Evolutionary conservation across 2,888 invertebrate genomes (phyloP).

Genomic region (Drosophila ezoana): DNA sequence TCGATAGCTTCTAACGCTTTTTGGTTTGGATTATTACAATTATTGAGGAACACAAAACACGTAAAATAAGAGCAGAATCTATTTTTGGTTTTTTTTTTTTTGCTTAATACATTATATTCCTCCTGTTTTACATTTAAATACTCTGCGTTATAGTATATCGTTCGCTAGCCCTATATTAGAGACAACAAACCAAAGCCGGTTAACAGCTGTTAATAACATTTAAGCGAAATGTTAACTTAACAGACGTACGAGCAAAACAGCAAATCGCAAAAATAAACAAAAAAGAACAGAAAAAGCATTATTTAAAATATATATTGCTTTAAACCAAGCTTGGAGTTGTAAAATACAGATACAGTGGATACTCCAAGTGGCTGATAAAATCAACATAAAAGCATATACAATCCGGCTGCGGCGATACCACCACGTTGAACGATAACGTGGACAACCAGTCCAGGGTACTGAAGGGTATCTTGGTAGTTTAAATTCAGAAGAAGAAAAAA

Average conservation of each 20-base stretch:
- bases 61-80: background rate
- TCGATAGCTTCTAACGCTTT: background rate
- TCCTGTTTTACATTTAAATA: background rate
- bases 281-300: conserved; percentile 1
- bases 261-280: conserved; percentile 31
- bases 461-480: conserved; percentile 4
- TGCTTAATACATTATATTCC: too few relatives aligned
- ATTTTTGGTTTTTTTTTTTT: too few relatives aligned
- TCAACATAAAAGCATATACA: background rate
- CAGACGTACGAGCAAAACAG: conserved; percentile 11
- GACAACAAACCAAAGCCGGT: background rate
- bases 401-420: background rate
- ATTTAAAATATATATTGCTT: background rate
- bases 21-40: background rate
- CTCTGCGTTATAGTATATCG: background rate
- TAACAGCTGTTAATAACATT: conserved; percentile 20
- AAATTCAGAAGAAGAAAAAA: background rate
- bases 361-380: background rate
- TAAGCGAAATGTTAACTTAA: conserved; percentile 23
- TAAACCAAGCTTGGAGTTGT: background rate
- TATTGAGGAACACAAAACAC: background rate
- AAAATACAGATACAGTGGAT: background rate
- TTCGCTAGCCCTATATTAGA: background rate
- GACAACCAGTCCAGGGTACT: conserved; percentile 15
- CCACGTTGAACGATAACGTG: conserved; percentile 18